Conservation (phyloP, 2,113 vertebrate genomes). For the Limnothrissa miodon region DNA sequence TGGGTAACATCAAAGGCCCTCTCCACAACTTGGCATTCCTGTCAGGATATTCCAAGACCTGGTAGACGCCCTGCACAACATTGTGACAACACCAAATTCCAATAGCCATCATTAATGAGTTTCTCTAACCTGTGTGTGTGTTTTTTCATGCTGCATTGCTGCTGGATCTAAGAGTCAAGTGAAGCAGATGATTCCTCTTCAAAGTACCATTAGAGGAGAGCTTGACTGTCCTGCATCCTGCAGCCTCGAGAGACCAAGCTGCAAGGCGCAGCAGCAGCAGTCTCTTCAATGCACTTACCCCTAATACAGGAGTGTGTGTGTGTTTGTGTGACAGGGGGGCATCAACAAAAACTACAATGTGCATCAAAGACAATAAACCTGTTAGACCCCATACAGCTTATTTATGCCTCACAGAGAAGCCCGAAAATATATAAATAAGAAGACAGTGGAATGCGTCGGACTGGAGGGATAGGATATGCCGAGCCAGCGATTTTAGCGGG, state of each 20-base stretch:
- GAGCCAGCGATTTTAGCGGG: constrained; percentile 63
- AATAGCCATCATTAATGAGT: constrained; percentile 55
- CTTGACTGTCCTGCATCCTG: neutral
- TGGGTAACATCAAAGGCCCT: constrained; percentile 61
- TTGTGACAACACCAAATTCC: constrained; percentile 39
- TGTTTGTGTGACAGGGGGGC: too few species aligned
- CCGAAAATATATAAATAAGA: constrained; percentile 35
- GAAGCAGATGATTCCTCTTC: constrained; percentile 33
- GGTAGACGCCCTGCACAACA: constrained; percentile 42
- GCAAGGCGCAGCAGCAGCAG: neutral
- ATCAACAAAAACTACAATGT: constrained; percentile 39
- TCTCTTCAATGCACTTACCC: neutral
- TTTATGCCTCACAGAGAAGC: constrained; percentile 62
- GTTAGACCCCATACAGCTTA: constrained; percentile 37
- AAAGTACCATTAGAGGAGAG: neutral
- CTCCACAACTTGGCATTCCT: constrained; percentile 61
- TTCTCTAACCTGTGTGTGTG: constrained; percentile 47
- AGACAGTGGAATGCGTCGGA: constrained; percentile 60
- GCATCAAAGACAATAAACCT: constrained; percentile 57
- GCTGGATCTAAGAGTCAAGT: constrained; percentile 38
- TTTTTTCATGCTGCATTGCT: constrained; percentile 8
- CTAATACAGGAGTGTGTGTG: neutral
- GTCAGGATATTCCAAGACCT: constrained; percentile 63
- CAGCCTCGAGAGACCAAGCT: neutral
- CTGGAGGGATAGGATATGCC: constrained; percentile 59